A percentile compares a stretch with the other conserved stretches of the same genome.
Evolutionary conservation across 2,888 invertebrate genomes (phyloP).

Genomic region (Epistrophe eligans): DNA sequence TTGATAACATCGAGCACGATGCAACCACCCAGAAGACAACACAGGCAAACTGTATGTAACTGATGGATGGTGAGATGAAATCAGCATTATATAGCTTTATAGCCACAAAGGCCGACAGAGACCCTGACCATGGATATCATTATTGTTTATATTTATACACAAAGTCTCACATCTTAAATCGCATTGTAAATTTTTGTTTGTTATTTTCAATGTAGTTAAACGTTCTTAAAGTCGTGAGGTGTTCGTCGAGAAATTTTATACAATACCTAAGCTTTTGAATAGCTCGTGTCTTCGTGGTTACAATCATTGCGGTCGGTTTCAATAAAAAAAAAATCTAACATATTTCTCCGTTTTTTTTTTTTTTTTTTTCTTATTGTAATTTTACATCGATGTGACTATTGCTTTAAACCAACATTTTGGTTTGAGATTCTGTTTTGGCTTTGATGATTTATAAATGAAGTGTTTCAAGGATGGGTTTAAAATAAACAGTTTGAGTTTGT

Average conservation of each 20-base stretch:
- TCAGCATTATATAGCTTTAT: background rate
- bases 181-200: background rate
- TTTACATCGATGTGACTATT: no score
- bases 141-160: background rate
- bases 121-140: background rate
- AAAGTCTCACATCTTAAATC: slow-evolving; percentile 10
- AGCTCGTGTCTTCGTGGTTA: background rate
- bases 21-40: background rate
- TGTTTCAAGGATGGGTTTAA: no score
- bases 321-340: background rate
- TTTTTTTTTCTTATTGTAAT: background rate
- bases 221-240: slow-evolving; percentile 9
- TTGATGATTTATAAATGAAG: no score
- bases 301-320: background rate
- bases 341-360: background rate
- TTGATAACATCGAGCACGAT: slow-evolving; percentile 7
- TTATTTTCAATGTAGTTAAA: background rate
- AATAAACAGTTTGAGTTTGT: no score
- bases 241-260: background rate
- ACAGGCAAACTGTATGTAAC: background rate
- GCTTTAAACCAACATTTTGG: no score
- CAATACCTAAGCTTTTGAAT: background rate
- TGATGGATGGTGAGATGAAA: background rate
- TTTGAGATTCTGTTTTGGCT: no score
- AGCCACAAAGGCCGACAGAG: background rate